Base-by-base conservation (phyloP, 2,888 invertebrate genomes). In the Phymatocera aterrima region DNA sequence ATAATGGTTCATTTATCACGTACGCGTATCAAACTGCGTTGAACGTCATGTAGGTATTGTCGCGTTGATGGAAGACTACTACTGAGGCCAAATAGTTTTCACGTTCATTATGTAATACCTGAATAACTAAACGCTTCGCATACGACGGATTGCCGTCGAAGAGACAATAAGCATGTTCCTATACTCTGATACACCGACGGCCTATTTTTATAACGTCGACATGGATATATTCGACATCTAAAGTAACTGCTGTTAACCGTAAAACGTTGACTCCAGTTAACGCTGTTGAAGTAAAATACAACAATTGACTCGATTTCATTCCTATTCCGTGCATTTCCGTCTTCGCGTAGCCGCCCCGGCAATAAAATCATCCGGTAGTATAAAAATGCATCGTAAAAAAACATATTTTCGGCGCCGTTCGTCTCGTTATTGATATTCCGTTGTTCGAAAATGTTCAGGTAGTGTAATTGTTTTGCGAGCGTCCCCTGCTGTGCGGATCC, bases 1-100 rank as follows among this genome's bases (percentile, higher is more conserved):
- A 70, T 46, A 5, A 70, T 70, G 8, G 70, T 18, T 31, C 21
- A 70, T 70, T 70, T 70, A 70, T 70, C 48, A 48, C 46, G 48
- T 70, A 48, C 46, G 48, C 31, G 70, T 70, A 70, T 43, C 8
- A 48, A 24, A n/a, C 5, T 48, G 24, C 5, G n/a, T n/a, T n/a
- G n/a, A n/a, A n/a, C n/a, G n/a, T n/a, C n/a, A n/a, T n/a, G n/a
- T n/a, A n/a, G n/a, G n/a, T n/a, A 46, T 24, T 46, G 24, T 28
- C 21, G 18, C 21, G 4, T 37, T 18, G 10, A 40, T 21, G 18
- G 3, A 21, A 34, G 18, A 24, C 15, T 31, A 60, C n/a, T 6
- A n/a, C 21, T 40, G 37, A 12, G 40, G 10, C 21, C 21, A 40
- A 40, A 65, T 40, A 65, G 40, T 43, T 40, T 8, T 21, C 37